These are phyloP conservation scores for Ypsolopha scabrella DNA, from an alignment of 2,888 invertebrate species.

Conservation along the genomic window DNA sequence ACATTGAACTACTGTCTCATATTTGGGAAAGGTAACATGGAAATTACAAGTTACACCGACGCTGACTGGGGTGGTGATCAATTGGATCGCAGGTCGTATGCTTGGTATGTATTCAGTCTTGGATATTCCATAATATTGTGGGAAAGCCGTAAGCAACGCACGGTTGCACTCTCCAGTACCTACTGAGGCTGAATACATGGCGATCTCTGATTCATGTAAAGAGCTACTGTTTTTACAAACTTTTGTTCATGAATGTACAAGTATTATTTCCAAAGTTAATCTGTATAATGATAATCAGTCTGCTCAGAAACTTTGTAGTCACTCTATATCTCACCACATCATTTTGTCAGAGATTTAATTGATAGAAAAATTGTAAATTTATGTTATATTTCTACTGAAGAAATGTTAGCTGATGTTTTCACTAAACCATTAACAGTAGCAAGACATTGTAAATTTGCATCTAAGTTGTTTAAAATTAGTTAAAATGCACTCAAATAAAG, in stretches of 20 bases:
- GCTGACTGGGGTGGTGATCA: too few relatives aligned
- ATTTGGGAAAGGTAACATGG: too few relatives aligned
- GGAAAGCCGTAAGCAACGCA: slow-evolving; percentile 15
- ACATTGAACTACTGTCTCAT: too few relatives aligned
- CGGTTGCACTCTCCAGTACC: slow-evolving; percentile 20
- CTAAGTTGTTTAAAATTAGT: not conserved
- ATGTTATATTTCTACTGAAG: not conserved
- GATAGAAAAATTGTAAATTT: not conserved
- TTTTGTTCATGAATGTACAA: not conserved
- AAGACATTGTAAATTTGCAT: not conserved
- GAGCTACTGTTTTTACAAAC: slow-evolving; percentile 9
- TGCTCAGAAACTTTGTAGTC: not conserved
- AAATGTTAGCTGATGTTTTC: not conserved
- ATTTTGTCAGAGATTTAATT: slow-evolving; percentile 2
- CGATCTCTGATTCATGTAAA: slow-evolving; percentile 16
- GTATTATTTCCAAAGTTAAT: too few relatives aligned
- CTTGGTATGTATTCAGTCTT: slow-evolving; percentile 12
- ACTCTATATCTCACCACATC: not conserved
- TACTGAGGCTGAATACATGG: slow-evolving; percentile 24
- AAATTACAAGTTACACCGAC: too few relatives aligned
- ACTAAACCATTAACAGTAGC: not conserved
- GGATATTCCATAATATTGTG: slow-evolving; percentile 17
- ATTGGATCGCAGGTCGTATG: too few relatives aligned
- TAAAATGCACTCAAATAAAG: too few relatives aligned
- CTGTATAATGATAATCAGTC: slow-evolving; percentile 3